Evolutionary conservation across 1,140 invertebrate genomes (phyloP).

Genomic region (Plectus sambesii): DNA sequence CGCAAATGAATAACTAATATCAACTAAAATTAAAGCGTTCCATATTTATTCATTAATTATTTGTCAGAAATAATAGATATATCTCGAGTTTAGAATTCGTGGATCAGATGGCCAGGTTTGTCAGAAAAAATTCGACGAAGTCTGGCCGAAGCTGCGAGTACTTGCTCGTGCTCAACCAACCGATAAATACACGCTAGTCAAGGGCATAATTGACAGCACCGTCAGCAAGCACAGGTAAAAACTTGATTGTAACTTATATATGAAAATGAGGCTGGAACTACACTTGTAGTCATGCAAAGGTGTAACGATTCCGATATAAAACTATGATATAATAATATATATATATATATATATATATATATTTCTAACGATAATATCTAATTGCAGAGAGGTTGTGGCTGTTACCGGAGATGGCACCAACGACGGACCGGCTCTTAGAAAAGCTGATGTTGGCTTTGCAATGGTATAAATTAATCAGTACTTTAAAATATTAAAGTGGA

Average conservation of each 20-base stretch:
- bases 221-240: constrained; percentile 22
- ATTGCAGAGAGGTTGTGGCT: constrained; percentile 44
- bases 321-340: too few species aligned
- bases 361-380: too few species aligned
- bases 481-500: too few species aligned
- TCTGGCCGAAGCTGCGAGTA: constrained; percentile 64
- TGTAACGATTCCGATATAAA: too few species aligned
- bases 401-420: constrained; percentile 47
- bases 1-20: too few species aligned
- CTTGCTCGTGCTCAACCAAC: constrained; percentile 44
- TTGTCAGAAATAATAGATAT: too few species aligned
- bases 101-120: constrained; percentile 53
- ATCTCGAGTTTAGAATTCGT: constrained; percentile 72
- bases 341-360: too few species aligned
- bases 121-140: constrained; percentile 63
- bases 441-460: constrained; percentile 47
- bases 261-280: too few species aligned
- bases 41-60: too few species aligned
- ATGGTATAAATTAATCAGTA: too few species aligned
- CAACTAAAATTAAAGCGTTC: too few species aligned
- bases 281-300: too few species aligned
- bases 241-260: neutral
- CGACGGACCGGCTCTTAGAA: constrained; percentile 46
- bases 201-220: constrained; percentile 46
- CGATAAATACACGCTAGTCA: constrained; percentile 46